phyloP scores from a whole-genome alignment of 2,113 vertebrate species.

The Sinocyclocheilus rhinocerous region DNA sequence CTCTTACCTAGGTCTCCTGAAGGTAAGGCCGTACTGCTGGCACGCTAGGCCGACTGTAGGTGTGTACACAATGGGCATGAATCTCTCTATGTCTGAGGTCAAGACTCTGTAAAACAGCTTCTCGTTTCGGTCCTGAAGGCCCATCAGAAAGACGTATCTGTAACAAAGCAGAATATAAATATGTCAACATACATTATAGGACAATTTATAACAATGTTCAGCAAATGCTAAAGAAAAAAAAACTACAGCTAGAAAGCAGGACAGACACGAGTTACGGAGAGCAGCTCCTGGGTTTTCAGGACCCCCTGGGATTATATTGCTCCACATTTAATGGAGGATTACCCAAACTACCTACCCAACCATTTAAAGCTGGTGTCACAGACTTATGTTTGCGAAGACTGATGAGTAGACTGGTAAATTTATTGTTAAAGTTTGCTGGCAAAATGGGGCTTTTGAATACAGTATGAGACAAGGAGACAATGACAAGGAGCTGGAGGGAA shows the following conservation, averaged over 20 bases:
- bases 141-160: slow-evolving; percentile 96
- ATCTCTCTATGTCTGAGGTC: slow-evolving; percentile 87
- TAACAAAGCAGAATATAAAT: slow-evolving; percentile 13
- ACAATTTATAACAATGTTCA: not conserved
- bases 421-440: not conserved
- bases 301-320: not conserved
- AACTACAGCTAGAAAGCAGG: not conserved
- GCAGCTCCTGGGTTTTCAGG: not conserved
- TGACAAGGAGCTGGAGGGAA: too few relatives aligned
- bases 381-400: not conserved
- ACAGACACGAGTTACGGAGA: not conserved
- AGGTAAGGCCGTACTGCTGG: slow-evolving; percentile 90
- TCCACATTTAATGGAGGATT: not conserved
- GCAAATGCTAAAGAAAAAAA: not conserved
- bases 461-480: too few relatives aligned
- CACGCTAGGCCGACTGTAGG: slow-evolving; percentile 95
- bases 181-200: not conserved
- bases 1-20: slow-evolving; percentile 89
- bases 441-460: too few relatives aligned
- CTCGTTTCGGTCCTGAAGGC: slow-evolving; percentile 93
- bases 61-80: slow-evolving; percentile 98
- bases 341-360: not conserved
- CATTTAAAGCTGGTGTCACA: not conserved
- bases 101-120: slow-evolving; percentile 95
- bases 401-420: not conserved